phyloP scores from a whole-genome alignment of 2,888 invertebrate genomes.

The Cecidostiba fungosa region DNA sequence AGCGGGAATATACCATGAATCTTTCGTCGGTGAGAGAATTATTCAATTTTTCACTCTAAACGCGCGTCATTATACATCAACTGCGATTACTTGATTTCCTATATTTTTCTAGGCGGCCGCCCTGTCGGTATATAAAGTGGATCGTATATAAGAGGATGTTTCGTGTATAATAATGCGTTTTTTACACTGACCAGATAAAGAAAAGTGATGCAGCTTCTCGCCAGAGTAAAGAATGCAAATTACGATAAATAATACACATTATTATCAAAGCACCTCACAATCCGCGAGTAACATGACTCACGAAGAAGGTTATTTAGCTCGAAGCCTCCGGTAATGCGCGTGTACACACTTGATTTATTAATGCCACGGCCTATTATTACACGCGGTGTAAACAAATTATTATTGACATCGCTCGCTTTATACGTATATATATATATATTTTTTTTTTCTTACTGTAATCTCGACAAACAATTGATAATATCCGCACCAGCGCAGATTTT shows the following conservation, averaged over 20 bases:
- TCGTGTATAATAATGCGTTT: not conserved
- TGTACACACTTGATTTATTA: conserved; percentile 24
- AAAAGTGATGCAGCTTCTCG: not conserved
- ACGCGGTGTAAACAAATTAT: not conserved
- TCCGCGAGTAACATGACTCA: conserved; percentile 26
- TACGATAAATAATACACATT: not conserved
- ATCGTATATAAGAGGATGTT: not conserved
- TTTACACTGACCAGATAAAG: not conserved
- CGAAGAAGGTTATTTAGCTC: conserved; percentile 3
- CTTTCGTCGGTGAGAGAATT: not conserved
- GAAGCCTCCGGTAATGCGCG: not conserved
- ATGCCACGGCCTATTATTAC: conserved; percentile 15
- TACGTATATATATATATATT: not conserved
- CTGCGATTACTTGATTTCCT: not conserved
- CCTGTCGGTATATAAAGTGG: not conserved
- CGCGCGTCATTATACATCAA: not conserved
- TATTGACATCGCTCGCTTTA: not conserved
- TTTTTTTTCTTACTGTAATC: not conserved
- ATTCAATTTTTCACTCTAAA: conserved; percentile 4
- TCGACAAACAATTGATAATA: not conserved
- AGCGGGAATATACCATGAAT: not conserved
- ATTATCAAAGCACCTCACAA: not conserved
- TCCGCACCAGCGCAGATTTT: not conserved
- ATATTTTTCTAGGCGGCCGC: not conserved
- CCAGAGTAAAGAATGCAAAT: not conserved